Conservation (phyloP, 37 sponge, comb jelly and placozoan species). For the Hormiphora californensis region DNA sequence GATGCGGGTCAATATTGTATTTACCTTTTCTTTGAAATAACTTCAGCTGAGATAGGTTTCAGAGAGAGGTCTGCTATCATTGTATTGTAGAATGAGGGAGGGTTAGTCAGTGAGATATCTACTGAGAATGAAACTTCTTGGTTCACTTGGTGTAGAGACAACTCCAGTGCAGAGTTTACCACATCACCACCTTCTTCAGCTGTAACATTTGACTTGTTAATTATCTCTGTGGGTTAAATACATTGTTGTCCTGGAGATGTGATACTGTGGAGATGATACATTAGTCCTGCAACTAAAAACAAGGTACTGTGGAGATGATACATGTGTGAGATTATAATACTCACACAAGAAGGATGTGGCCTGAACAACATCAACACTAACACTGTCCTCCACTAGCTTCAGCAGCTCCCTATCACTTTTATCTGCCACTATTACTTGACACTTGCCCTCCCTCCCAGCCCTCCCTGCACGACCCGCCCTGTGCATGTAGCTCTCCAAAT, state of each 20-base stretch:
- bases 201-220: too few relatives aligned
- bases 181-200: slow-evolving; percentile 19
- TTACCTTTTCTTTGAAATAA: not conserved
- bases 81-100: not conserved
- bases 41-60: not conserved
- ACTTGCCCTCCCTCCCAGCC: slow-evolving; percentile 2
- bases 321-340: too few relatives aligned
- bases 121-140: slow-evolving; percentile 30
- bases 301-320: too few relatives aligned
- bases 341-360: slow-evolving; percentile 31
- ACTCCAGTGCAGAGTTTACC: not conserved
- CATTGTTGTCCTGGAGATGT: too few relatives aligned
- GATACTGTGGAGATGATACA: too few relatives aligned
- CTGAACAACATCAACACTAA: not conserved
- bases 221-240: too few relatives aligned
- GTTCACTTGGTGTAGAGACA: slow-evolving; percentile 13
- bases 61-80: not conserved
- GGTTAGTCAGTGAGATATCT: not conserved
- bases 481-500: slow-evolving; percentile 24
- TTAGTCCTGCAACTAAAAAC: too few relatives aligned
- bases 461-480: slow-evolving; percentile 2
- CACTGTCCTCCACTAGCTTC: not conserved
- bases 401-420: not conserved
- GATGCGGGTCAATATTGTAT: too few relatives aligned
- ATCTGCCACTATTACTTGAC: slow-evolving; percentile 18